A percentile compares a stretch with the other conserved stretches of the same genome.
Evolutionary conservation across 2,797 vertebrate species (phyloP).

Genomic region (Dallia pectoralis): DNA sequence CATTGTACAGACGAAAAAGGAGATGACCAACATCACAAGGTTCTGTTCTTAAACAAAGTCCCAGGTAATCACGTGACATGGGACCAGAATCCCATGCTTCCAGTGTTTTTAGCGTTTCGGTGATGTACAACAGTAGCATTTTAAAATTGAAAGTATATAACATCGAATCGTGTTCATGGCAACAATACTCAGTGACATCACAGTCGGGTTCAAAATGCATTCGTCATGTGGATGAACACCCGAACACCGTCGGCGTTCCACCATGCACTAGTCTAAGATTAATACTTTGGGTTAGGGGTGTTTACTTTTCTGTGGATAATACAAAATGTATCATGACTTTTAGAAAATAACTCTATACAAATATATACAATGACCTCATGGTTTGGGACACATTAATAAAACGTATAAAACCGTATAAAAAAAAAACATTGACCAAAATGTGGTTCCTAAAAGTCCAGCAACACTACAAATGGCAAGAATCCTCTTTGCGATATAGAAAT

Average conservation of each 20-base stretch:
- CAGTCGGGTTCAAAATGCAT: constrained; percentile 13
- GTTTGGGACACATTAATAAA: constrained; percentile 43
- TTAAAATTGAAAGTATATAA: background rate
- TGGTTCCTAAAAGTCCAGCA: constrained; percentile 36
- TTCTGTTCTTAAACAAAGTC: constrained; percentile 41
- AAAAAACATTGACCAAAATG: constrained; percentile 48
- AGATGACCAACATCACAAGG: constrained; percentile 1
- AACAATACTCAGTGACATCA: too few relatives aligned
- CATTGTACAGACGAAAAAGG: constrained; percentile 70
- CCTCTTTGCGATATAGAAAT: constrained; percentile 30
- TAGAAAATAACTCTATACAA: constrained; percentile 61
- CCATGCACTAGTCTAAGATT: constrained; percentile 47
- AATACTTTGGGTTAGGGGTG: constrained; percentile 20
- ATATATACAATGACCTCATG: constrained; percentile 60
- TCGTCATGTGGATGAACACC: constrained; percentile 35
- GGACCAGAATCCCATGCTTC: background rate
- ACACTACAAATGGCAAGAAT: constrained; percentile 35
- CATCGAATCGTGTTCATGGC: background rate
- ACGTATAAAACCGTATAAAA: constrained; percentile 37
- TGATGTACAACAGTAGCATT: background rate
- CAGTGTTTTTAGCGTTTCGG: background rate
- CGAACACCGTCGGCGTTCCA: constrained; percentile 24
- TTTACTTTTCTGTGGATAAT: constrained; percentile 39
- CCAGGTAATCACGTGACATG: background rate
- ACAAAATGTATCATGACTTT: constrained; percentile 21